phyloP scores from a whole-genome alignment of 1,140 invertebrate species.

The Vollenhovia emeryi region DNA sequence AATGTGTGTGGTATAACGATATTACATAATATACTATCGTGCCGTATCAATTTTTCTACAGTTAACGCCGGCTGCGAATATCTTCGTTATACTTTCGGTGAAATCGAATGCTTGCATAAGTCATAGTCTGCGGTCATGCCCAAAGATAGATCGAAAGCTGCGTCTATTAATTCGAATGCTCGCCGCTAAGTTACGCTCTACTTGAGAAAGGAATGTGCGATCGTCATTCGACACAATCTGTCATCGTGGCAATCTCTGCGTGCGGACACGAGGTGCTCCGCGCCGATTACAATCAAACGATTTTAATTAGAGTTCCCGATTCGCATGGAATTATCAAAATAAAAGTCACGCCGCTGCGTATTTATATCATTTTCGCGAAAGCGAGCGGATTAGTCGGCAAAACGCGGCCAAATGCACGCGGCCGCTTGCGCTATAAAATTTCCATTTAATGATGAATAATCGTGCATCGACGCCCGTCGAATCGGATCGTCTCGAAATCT shows the following conservation, averaged over 20 bases:
- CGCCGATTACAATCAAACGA: slow-evolving; percentile 22
- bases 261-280: background rate
- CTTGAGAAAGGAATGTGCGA: slow-evolving; percentile 59
- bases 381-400: background rate
- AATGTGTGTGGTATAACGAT: no score
- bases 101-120: slow-evolving; percentile 15
- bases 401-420: slow-evolving; percentile 30
- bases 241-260: slow-evolving; percentile 5
- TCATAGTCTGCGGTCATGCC: background rate
- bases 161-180: slow-evolving; percentile 44
- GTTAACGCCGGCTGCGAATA: background rate
- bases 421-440: background rate
- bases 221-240: slow-evolving; percentile 54
- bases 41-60: background rate
- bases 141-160: slow-evolving; percentile 48
- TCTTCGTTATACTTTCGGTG: background rate
- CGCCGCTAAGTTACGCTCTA: slow-evolving; percentile 49
- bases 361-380: background rate
- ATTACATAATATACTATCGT: background rate
- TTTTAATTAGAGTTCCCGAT: slow-evolving; percentile 16
- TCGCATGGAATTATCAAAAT: background rate
- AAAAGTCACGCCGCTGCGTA: background rate
- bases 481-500: slow-evolving; percentile 34
- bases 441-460: background rate
- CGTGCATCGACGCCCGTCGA: background rate